phyloP scores from a whole-genome alignment of 1,140 invertebrate species.

The Linepithema humile region DNA sequence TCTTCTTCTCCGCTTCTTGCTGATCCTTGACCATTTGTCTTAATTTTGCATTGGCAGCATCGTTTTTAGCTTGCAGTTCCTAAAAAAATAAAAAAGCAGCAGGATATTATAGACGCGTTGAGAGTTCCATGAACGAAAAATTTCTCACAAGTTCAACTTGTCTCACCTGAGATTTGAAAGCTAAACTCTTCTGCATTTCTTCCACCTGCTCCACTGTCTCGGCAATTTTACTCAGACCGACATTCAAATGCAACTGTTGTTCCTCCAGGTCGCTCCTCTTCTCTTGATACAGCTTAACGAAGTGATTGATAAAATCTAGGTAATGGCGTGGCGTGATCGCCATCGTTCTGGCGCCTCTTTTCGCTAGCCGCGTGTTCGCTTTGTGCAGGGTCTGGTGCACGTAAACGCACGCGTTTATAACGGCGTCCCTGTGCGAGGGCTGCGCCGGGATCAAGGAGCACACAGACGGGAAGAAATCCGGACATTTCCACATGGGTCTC shows the following conservation, averaged over 20 bases:
- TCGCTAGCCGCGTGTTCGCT: constrained; percentile 94
- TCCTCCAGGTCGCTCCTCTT: constrained; percentile 99
- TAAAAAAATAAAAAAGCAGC: constrained; percentile 71
- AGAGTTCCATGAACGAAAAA: not conserved
- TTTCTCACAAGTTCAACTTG: not conserved
- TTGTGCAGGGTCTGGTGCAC: constrained; percentile 98
- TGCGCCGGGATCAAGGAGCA: constrained; percentile 91
- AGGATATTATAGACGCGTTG: not conserved
- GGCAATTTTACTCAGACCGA: constrained; percentile 98
- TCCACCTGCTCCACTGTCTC: constrained; percentile 99
- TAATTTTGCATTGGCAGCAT: constrained; percentile 98
- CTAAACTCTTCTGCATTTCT: constrained; percentile 99
- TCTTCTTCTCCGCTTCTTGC: constrained; percentile 99
- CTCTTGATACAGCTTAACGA: constrained; percentile 98
- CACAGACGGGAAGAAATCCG: constrained; percentile 94
- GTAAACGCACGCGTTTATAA: constrained; percentile 99
- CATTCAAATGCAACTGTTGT: constrained; percentile 99
- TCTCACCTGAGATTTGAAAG: constrained; percentile 94
- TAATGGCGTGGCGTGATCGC: constrained; percentile 99
- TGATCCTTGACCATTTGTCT: constrained; percentile 99
- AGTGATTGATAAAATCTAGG: constrained; percentile 99
- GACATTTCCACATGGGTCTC: constrained; percentile 91
- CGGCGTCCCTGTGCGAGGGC: constrained; percentile 95
- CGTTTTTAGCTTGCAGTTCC: constrained; percentile 99
- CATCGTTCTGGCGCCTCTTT: constrained; percentile 97